Conservation (phyloP, 2,888 invertebrate species). For the Drosophila niveifrons region DNA sequence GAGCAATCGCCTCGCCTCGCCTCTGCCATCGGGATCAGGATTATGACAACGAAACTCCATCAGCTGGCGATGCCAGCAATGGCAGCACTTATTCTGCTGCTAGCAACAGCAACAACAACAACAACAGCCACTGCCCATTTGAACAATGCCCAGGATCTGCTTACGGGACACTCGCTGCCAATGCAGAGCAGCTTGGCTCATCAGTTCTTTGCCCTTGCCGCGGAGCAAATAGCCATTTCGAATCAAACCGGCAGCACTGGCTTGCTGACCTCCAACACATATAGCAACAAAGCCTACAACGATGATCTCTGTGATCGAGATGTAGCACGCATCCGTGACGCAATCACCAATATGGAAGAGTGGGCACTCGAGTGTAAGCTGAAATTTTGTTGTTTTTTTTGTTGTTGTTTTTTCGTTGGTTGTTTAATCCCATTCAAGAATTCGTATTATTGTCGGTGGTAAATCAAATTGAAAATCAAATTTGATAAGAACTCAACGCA, state of each 20-base stretch:
- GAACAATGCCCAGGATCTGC: slow-evolving; percentile 22
- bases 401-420: not conserved
- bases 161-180: slow-evolving; percentile 61
- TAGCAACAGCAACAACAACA: slow-evolving; percentile 8
- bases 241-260: slow-evolving; percentile 38
- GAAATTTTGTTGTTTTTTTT: not conserved
- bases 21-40: slow-evolving; percentile 11
- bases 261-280: slow-evolving; percentile 27
- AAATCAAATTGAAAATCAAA: slow-evolving; percentile 49
- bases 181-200: slow-evolving; percentile 77
- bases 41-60: slow-evolving; percentile 50
- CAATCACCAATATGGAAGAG: slow-evolving; percentile 75
- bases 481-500: slow-evolving; percentile 16
- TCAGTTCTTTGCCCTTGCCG: slow-evolving; percentile 73
- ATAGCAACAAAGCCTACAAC: slow-evolving; percentile 50
- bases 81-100: slow-evolving; percentile 43
- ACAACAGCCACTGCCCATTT: slow-evolving; percentile 8
- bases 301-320: slow-evolving; percentile 71
- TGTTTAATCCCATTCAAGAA: slow-evolving; percentile 26
- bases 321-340: slow-evolving; percentile 69
- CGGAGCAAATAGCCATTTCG: slow-evolving; percentile 24
- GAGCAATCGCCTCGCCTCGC: not conserved
- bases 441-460: slow-evolving; percentile 10
- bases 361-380: slow-evolving; percentile 84
- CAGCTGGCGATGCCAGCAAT: slow-evolving; percentile 22